Percentiles rank a stretch among this genome's conserved stretches.
phyloP scores from a whole-genome alignment of 2,113 vertebrate species.

The Dasypus novemcinctus region DNA sequence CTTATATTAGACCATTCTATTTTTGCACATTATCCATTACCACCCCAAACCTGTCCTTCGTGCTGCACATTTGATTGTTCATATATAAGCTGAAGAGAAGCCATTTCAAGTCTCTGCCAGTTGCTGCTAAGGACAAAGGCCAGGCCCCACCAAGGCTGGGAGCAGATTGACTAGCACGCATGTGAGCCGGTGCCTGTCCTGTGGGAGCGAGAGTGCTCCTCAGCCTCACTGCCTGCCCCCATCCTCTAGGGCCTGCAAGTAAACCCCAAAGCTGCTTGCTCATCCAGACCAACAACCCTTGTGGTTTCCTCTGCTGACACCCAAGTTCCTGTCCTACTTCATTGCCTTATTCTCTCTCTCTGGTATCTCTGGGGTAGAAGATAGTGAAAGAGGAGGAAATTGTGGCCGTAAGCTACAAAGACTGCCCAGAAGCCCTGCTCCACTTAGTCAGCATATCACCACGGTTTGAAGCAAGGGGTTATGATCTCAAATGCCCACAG shows the following conservation, averaged over 20 bases:
- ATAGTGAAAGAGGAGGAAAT: neutral
- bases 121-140: rapidly evolving
- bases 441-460: neutral
- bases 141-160: neutral
- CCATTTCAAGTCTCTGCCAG: neutral
- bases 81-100: neutral
- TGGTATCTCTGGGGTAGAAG: neutral
- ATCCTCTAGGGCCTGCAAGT: neutral
- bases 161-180: too few species aligned
- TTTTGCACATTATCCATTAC: neutral
- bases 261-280: rapidly evolving
- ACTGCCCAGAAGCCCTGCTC: neutral
- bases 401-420: neutral
- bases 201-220: neutral
- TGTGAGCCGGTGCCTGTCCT: rapidly evolving
- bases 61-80: neutral
- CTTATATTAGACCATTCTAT: neutral
- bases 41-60: neutral
- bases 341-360: neutral
- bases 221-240: rapidly evolving
- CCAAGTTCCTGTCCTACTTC: neutral
- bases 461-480: neutral
- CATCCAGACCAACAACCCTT: neutral
- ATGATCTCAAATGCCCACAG: neutral
- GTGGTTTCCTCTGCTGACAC: neutral